Base-by-base conservation (phyloP, 1,140 invertebrate species). In the Hermetia illucens region DNA sequence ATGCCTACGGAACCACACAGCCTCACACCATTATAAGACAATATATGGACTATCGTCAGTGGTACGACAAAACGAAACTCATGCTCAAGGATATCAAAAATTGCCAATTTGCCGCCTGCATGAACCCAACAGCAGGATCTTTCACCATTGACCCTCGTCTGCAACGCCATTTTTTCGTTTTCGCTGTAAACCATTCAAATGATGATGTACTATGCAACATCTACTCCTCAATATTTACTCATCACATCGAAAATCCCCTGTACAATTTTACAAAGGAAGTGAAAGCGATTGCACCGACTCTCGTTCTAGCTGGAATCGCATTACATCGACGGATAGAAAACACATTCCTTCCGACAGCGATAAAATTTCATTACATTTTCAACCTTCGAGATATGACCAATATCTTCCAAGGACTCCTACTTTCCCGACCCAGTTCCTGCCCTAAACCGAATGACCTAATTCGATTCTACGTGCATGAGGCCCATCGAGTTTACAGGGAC, bases 291-390 rank as follows among this genome's bases (percentile, higher is more conserved):
- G 53, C 64, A 1, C 65, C 71, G 15, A 55, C 63, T 3, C 45
- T 96, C n/a, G 74, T 94, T 1, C 60, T 70, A n/a, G 71, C 79
- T 4, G 84, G 89, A 1, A 60, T 94, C 4, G 63, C 65, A 1
- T 63, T 94, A 2, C 91, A 96, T 52, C 64, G 67, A 6, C 85
- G 81, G 51, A 70, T 95, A 1, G 58, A 75, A 1, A 53, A 72
- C 4, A 76, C 70, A 0, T 94, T 94, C 58, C 64, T 94, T 32
- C 91, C 91, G 4, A 96, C 91, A 1, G 91, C 90, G 5, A 70
- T 89, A 18, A 96, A 94, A 61, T 97, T 95, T 59, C 92, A 96
- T 61, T 97, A 97, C 52, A 68, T 86, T 17, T 96, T 95, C 62
- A 97, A 94, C 61, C 62, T 97, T 19, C 66, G 91, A 41, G 92